Evolutionary conservation across 2,797 vertebrate species (phyloP).

Genomic region (Moxostoma hubbsi): DNA sequence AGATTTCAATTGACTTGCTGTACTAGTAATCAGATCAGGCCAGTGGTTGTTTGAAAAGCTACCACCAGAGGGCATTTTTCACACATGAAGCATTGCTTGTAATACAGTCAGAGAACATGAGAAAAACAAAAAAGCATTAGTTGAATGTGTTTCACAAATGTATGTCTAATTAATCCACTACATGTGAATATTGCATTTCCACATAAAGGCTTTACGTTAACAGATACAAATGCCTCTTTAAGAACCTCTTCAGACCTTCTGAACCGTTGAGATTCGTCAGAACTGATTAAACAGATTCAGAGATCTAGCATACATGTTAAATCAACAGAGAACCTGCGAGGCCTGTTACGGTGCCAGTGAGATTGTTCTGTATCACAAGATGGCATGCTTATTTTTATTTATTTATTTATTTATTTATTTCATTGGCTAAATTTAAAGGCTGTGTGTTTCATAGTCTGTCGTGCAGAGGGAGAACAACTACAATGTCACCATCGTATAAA

Average conservation of each 20-base stretch:
- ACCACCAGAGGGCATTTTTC: conserved; percentile 57
- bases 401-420: too few species aligned
- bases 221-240: neutral
- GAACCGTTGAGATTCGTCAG: neutral
- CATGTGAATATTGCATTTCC: neutral
- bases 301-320: conserved; percentile 1
- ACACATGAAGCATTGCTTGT: neutral
- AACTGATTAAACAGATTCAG: neutral
- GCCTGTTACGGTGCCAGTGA: conserved; percentile 17
- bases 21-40: conserved; percentile 7
- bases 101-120: neutral
- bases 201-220: neutral
- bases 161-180: neutral
- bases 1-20: conserved; percentile 52
- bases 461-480: neutral
- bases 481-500: conserved; percentile 38
- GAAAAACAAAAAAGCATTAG: neutral
- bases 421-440: neutral
- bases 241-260: neutral
- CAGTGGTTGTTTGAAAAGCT: conserved; percentile 14
- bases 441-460: conserved; percentile 20
- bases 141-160: conserved; percentile 1
- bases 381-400: neutral
- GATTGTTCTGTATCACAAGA: conserved; percentile 17
- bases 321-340: conserved; percentile 6